phyloP scores from a whole-genome alignment of 2,797 vertebrate genomes.

The Aulostomus chinensis region DNA sequence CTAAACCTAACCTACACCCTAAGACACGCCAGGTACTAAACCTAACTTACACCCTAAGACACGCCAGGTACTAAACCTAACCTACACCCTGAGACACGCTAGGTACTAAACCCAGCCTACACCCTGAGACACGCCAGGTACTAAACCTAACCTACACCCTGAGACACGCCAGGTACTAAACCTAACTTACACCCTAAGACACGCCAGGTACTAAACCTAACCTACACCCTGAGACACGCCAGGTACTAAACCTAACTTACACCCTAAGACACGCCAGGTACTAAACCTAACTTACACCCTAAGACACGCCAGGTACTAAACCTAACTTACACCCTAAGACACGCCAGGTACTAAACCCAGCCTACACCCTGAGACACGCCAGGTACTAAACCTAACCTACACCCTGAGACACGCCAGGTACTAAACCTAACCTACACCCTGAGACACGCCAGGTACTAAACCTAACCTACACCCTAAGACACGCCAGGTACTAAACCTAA shows the following conservation, averaged over 20 bases:
- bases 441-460: conserved; percentile 6
- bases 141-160: background rate
- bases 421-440: background rate
- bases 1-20: background rate
- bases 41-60: conserved; percentile 6
- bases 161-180: conserved; percentile 6
- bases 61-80: conserved; percentile 2
- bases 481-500: conserved; percentile 2
- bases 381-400: background rate
- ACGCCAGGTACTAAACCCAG: conserved; percentile 2
- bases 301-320: conserved; percentile 6
- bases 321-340: conserved; percentile 6
- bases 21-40: conserved; percentile 6
- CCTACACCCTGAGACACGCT: conserved; percentile 12
- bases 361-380: conserved; percentile 13
- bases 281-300: background rate
- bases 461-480: conserved; percentile 6
- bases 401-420: conserved; percentile 16
- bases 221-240: conserved; percentile 13
- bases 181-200: conserved; percentile 6
- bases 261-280: conserved; percentile 16
- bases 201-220: conserved; percentile 2
- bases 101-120: background rate
- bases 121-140: conserved; percentile 16
- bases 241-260: background rate